A percentile compares a stretch with the other conserved stretches of the same genome.
Conservation (phyloP, 2,888 invertebrate species). For the Microchrysa polita region DNA sequence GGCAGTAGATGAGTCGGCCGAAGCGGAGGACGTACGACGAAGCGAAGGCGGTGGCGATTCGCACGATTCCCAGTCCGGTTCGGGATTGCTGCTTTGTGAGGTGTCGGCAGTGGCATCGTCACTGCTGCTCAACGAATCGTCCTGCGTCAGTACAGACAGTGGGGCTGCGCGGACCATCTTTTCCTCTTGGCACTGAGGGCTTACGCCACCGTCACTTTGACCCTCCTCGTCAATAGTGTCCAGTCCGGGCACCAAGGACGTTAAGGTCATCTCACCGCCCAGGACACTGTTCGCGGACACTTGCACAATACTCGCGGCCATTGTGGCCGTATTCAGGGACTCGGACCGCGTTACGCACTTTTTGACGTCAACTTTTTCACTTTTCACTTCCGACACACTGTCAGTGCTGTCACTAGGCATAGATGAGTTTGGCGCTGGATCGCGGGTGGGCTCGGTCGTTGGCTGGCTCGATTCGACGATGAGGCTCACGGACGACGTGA, state of each 20-base stretch:
- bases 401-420: background rate
- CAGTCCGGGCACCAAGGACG: no score
- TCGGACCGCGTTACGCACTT: background rate
- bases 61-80: constrained; percentile 25
- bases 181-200: background rate
- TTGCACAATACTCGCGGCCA: background rate
- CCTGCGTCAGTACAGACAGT: constrained; percentile 1
- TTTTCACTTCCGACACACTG: no score
- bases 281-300: background rate
- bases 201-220: no score
- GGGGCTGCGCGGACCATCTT: background rate
- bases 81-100: constrained; percentile 13
- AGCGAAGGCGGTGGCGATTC: constrained; percentile 15
- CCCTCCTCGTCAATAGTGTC: no score
- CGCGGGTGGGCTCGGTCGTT: background rate
- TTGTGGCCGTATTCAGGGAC: background rate
- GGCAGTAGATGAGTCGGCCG: constrained; percentile 25
- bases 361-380: no score
- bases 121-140: constrained; percentile 32
- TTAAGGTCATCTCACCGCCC: background rate
- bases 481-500: constrained; percentile 3
- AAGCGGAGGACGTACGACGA: background rate
- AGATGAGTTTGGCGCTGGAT: background rate
- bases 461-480: background rate
- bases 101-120: constrained; percentile 25